Percentiles rank a stretch among this genome's conserved stretches.
Conservation (phyloP, 53 echinoderm and acorn worm genomes). For the Apostichopus leukothele region DNA sequence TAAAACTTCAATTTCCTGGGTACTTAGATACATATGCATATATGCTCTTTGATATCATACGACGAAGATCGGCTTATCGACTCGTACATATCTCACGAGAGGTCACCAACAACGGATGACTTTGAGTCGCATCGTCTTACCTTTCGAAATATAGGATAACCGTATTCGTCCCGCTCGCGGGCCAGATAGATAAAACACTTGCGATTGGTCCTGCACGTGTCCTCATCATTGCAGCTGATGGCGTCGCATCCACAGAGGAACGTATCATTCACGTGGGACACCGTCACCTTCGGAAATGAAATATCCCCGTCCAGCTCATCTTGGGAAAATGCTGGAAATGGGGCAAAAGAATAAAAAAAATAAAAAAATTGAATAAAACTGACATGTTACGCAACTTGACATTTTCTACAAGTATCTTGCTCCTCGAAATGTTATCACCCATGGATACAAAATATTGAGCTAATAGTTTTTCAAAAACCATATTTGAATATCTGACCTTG, state of each 20-base stretch:
- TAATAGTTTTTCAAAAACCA: too few relatives aligned
- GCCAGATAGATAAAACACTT: conserved; percentile 31
- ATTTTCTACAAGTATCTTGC: too few relatives aligned
- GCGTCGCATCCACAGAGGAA: conserved; percentile 40
- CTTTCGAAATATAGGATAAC: conserved; percentile 20
- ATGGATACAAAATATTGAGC: too few relatives aligned
- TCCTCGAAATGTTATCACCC: too few relatives aligned
- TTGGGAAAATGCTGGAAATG: conserved; percentile 17
- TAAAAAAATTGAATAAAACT: too few relatives aligned
- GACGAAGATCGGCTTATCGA: background rate
- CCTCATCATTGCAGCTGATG: conserved; percentile 39
- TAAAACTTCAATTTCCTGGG: too few relatives aligned
- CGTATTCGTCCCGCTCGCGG: background rate
- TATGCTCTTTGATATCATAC: background rate
- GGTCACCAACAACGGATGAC: too few relatives aligned
- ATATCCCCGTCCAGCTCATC: background rate
- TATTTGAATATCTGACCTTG: too few relatives aligned
- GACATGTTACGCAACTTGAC: too few relatives aligned
- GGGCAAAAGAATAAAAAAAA: background rate
- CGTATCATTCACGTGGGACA: background rate
- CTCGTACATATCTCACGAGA: background rate
- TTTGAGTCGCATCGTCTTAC: background rate
- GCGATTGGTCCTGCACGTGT: conserved; percentile 25
- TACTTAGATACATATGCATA: background rate
- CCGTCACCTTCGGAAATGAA: conserved; percentile 3